These are phyloP conservation scores for Leptopterna dolabrata DNA, from an alignment of 2,888 invertebrate genomes.

Conservation along the genomic window DNA sequence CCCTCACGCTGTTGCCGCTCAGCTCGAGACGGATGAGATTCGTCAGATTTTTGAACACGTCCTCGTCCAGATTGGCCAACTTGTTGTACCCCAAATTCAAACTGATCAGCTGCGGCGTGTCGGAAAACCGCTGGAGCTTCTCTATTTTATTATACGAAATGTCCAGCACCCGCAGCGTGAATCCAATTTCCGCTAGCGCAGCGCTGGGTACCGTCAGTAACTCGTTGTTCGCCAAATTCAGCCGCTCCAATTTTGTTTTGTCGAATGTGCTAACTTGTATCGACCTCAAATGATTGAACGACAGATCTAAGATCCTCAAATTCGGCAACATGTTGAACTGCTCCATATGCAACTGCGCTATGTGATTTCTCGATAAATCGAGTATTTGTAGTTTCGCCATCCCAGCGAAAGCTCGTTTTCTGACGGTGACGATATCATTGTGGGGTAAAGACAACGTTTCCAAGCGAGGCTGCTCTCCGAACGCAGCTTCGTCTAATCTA, in stretches of 20 bases:
- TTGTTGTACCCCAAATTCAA: constrained; percentile 84
- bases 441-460: constrained; percentile 80
- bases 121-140: constrained; percentile 87
- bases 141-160: constrained; percentile 84
- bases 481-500: constrained; percentile 78
- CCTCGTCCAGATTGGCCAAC: constrained; percentile 86
- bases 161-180: constrained; percentile 81
- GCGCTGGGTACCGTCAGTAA: constrained; percentile 83
- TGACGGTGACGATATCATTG: constrained; percentile 79
- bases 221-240: constrained; percentile 83
- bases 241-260: constrained; percentile 81
- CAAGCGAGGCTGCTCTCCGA: constrained; percentile 77
- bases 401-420: constrained; percentile 82
- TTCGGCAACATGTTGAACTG: constrained; percentile 83
- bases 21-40: constrained; percentile 83
- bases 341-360: constrained; percentile 81
- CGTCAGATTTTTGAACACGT: constrained; percentile 85
- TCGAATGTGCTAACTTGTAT: constrained; percentile 83
- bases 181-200: constrained; percentile 82
- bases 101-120: constrained; percentile 81
- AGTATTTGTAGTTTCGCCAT: constrained; percentile 80
- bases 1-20: constrained; percentile 82
- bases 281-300: constrained; percentile 78
- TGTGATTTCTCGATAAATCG: constrained; percentile 81
- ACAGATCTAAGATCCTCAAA: constrained; percentile 78